phyloP scores from a whole-genome alignment of 2,888 invertebrate species.

The Hirtodrosophila cameraria region DNA sequence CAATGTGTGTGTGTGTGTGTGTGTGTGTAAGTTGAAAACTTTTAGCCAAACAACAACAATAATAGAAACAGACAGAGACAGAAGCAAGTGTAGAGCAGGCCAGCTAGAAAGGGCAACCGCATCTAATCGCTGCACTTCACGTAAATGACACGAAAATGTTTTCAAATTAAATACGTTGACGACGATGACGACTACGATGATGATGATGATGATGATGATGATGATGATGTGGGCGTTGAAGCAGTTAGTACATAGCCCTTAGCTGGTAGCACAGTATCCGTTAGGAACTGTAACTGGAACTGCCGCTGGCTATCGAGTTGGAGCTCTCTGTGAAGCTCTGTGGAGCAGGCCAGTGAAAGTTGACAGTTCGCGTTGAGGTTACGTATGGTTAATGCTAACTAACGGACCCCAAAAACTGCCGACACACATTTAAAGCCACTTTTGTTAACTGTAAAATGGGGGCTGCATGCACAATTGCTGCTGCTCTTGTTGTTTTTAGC shows the following conservation, averaged over 20 bases:
- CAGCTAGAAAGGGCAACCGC: constrained; percentile 44
- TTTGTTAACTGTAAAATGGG: constrained; percentile 60
- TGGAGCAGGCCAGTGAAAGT: constrained; percentile 23
- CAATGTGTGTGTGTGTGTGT: constrained; percentile 10
- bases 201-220: constrained; percentile 11
- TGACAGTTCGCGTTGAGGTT: constrained; percentile 57
- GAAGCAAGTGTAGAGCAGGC: background rate
- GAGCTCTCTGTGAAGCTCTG: no score
- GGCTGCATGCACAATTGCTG: constrained; percentile 11
- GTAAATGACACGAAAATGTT: constrained; percentile 72
- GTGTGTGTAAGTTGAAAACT: constrained; percentile 41
- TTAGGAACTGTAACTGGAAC: constrained; percentile 10
- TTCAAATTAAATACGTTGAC: constrained; percentile 61
- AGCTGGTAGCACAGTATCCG: constrained; percentile 7
- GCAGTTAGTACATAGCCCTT: background rate
- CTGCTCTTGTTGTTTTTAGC: constrained; percentile 18
- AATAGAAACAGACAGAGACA: constrained; percentile 1
- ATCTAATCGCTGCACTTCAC: constrained; percentile 70
- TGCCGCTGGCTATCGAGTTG: constrained; percentile 25
- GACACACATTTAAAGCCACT: constrained; percentile 45
- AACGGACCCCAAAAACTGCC: constrained; percentile 14
- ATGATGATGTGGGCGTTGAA: no score
- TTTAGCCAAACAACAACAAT: constrained; percentile 26
- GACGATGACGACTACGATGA: constrained; percentile 29
- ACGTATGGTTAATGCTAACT: constrained; percentile 42